phyloP scores from a whole-genome alignment of 1,140 invertebrate genomes.

The Zaprionus camerounensis region DNA sequence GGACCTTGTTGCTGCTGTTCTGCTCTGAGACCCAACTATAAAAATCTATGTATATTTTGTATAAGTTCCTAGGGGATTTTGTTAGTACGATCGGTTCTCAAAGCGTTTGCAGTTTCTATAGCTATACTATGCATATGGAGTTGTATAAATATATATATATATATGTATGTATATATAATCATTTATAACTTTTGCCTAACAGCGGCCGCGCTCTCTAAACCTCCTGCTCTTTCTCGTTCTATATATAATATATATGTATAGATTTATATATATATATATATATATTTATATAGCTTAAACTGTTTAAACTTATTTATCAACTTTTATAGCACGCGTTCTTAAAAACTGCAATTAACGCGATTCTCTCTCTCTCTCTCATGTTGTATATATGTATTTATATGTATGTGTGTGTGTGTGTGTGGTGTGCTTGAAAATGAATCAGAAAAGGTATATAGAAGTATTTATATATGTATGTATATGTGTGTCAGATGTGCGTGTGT shows the following conservation, averaged over 20 bases:
- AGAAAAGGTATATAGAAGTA: constrained; percentile 42
- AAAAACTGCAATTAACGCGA: constrained; percentile 62
- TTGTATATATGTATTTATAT: constrained; percentile 49
- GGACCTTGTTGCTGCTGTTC: constrained; percentile 14
- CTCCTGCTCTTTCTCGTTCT: constrained; percentile 45
- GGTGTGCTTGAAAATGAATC: constrained; percentile 45
- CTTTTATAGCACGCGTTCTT: constrained; percentile 71
- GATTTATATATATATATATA: constrained; percentile 28
- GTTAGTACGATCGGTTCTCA: constrained; percentile 25
- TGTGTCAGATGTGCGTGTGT: constrained; percentile 21
- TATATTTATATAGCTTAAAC: constrained; percentile 61
- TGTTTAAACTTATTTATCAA: constrained; percentile 77
- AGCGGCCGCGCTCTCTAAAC: constrained; percentile 71
- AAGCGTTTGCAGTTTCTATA: constrained; percentile 29
- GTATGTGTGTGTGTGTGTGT: constrained; percentile 35
- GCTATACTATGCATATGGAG: constrained; percentile 21
- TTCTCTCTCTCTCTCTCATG: constrained; percentile 53
- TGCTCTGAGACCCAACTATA: constrained; percentile 26
- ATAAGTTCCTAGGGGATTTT: background rate
- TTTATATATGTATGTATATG: constrained; percentile 41
- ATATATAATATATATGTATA: constrained; percentile 30
- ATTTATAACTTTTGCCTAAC: constrained; percentile 53
- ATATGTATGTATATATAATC: constrained; percentile 33
- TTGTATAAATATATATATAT: constrained; percentile 23
- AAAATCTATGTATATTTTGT: background rate